Base-by-base conservation (phyloP, 2,888 invertebrate species). In the Strigamia transsilvanica region DNA sequence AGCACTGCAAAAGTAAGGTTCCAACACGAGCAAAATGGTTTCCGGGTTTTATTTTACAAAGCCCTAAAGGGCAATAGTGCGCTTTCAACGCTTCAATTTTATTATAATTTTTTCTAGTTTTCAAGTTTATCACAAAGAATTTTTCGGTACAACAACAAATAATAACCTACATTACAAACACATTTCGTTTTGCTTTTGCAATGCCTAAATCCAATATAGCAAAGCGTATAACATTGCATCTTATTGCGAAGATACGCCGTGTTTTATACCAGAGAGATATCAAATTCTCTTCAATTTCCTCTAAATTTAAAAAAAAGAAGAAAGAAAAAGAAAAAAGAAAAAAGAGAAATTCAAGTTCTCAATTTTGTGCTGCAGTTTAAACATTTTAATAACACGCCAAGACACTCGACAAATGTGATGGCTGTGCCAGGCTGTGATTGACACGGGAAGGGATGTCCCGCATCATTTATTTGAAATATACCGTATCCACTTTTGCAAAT, bases 21-120 rank as follows among this genome's bases (percentile, higher is more conserved):
- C 46, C 46, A 46, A 46, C 46, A 46, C 46, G 46, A 46, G 46
- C 46, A 46, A 46, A 46, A 46, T 46, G 15, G 46, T 46, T 46
- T 46, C 46, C 46, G 46, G 46, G 46, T 46, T 46, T 46, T 46
- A 46, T 46, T 46, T 46, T 46, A 46, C 46, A 46, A 46, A 46
- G 46, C 46, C 46, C 46, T 46, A 46, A 46, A 46, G 46, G 46
- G 46, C 46, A 46, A 46, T 46, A 46, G 46, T 46, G 46, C n/a
- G 46, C 46, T 46, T n/a, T 46, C 46, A 13, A n/a, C 46, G 15
- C 46, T 46, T 46, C 46, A 46, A 46, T 46, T 46, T 46, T 46
- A 46, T 46, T 46, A 46, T 46, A 46, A 46, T 15, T 46, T 46
- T 46, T 46, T 46, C 46, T 13, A 46, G 15, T 46, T 46, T 46